Base-by-base conservation (phyloP, 1,140 invertebrate genomes). In the Drosophila kohkoa region DNA sequence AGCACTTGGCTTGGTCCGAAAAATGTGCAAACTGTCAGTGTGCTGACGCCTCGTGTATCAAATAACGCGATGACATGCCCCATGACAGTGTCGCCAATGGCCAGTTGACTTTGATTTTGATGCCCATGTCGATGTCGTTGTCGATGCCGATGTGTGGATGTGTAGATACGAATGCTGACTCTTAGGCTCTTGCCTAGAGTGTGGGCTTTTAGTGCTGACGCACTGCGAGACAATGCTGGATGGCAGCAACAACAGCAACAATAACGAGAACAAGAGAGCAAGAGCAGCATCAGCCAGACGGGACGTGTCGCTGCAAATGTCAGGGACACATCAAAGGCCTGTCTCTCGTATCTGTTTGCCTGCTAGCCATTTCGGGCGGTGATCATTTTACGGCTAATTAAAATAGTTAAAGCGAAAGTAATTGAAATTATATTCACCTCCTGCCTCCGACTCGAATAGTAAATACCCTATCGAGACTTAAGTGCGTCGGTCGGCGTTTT, bases 351-450 rank as follows among this genome's bases (percentile, higher is more conserved):
- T 64, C 1, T 41, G 41, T 3, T 25, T 52, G 51, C 55, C 58
- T 79, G 35, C 28, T 52, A 54, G 10, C 46, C 70, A 74, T 60
- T 68, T 68, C n/a, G 48, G n/a, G 11, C 10, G 30, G 16, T 66
- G 30, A 78, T 83, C 74, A 64, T 67, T 62, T 88, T 79, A 85
- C 85, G 58, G 85, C 85, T 81, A 89, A 89, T 89, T 89, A 79
- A 89, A 89, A 85, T 79, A 75, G 49, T 52, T 60, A 11, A 54
- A 38, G n/a, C 54, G 1, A 48, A 32, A 57, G 49, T 69, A 54
- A 75, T 67, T 51, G 52, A 63, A 79, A 74, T 66, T 52, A 54
- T 76, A 38, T 68, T 66, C 43, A 25, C 43, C 64, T 5, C 28
- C 3, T 30, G 49, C 11, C 45, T 16, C 25, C 48, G 46, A 5